Percentiles rank a stretch among this genome's conserved stretches.
Conservation (phyloP, 2,888 invertebrate species). For the Macrophya annulata region DNA sequence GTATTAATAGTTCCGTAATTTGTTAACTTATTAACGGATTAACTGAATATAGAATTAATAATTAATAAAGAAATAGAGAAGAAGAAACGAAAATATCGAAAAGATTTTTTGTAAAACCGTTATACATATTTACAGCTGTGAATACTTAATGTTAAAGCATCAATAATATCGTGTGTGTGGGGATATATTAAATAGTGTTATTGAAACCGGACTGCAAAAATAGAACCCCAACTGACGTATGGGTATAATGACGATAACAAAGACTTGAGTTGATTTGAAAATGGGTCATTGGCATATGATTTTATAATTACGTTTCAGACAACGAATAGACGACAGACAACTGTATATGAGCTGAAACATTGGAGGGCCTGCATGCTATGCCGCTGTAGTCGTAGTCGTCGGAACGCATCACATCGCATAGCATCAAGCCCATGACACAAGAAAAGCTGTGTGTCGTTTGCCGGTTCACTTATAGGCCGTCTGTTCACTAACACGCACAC, state of each 20-base stretch:
- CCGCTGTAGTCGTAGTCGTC: neutral
- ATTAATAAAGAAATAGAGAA: too few relatives aligned
- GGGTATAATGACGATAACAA: neutral
- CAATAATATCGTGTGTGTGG: neutral
- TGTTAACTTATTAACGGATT: neutral
- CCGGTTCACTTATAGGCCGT: too few relatives aligned
- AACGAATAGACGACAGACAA: conserved; percentile 56
- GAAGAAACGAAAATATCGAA: neutral
- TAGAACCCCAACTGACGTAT: neutral
- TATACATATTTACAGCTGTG: neutral
- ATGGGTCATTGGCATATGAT: conserved; percentile 69
- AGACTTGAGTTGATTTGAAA: conserved; percentile 61
- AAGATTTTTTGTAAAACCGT: neutral
- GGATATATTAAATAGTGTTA: neutral
- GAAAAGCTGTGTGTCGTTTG: too few relatives aligned
- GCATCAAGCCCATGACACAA: too few relatives aligned
- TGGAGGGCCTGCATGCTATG: neutral
- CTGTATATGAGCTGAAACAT: neutral
- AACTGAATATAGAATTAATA: too few relatives aligned
- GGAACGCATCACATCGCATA: neutral
- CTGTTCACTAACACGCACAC: too few relatives aligned
- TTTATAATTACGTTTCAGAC: conserved; percentile 75
- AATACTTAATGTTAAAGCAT: neutral
- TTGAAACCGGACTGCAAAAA: neutral
- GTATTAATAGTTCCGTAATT: neutral